phyloP scores from a whole-genome alignment of 2,797 vertebrate species.

The Alca torda region DNA sequence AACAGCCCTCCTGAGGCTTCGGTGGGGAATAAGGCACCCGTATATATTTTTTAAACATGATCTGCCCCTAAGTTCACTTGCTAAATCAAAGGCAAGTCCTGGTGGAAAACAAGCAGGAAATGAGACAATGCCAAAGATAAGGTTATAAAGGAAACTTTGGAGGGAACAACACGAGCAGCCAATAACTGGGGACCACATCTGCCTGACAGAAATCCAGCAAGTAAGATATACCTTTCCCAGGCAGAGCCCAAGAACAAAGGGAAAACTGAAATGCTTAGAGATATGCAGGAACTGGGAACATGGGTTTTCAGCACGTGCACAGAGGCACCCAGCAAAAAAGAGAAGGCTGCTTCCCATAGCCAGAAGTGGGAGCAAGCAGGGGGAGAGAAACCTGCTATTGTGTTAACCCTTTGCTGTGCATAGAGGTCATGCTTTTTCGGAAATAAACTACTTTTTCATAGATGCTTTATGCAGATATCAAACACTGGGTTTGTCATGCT shows the following conservation, averaged over 20 bases:
- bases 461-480: not conserved
- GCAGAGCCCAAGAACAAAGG: not conserved
- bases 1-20: not conserved
- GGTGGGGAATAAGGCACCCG: not conserved
- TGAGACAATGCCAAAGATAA: conserved; percentile 30
- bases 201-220: not conserved
- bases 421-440: not conserved
- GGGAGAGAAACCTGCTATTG: not conserved
- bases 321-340: not conserved
- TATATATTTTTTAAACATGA: not conserved
- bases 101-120: conserved; percentile 29
- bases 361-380: not conserved
- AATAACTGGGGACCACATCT: not conserved
- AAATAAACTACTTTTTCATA: not conserved
- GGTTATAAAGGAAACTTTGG: conserved; percentile 2
- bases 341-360: not conserved
- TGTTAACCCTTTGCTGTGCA: not conserved
- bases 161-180: not conserved
- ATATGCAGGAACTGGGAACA: not conserved
- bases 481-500: not conserved
- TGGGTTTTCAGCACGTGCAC: not conserved
- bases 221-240: conserved; percentile 10
- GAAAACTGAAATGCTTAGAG: not conserved
- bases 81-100: conserved; percentile 31
- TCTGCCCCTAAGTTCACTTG: conserved; percentile 20